Evolutionary conservation across 2,888 invertebrate species (phyloP).

Genomic region (Cataglyphis livida): DNA sequence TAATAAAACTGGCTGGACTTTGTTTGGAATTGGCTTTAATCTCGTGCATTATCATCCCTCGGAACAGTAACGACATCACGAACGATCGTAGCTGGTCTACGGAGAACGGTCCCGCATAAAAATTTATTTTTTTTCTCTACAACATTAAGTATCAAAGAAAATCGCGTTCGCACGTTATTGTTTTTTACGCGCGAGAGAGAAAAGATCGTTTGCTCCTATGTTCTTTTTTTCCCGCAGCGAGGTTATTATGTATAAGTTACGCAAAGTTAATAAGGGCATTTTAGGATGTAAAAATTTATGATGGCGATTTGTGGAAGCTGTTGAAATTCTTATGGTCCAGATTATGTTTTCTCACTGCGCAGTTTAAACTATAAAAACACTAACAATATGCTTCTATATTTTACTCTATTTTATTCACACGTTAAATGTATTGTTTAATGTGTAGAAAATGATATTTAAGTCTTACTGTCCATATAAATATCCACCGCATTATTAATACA

Average conservation of each 20-base stretch:
- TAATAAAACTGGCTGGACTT: conserved; percentile 55
- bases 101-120: conserved; percentile 37
- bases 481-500: conserved; percentile 26
- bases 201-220: conserved; percentile 16
- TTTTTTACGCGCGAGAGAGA: conserved; percentile 48
- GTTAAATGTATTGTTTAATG: neutral
- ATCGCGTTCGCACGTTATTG: conserved; percentile 70
- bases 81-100: conserved; percentile 71
- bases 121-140: conserved; percentile 42
- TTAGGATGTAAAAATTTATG: conserved; percentile 11
- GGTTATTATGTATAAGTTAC: neutral
- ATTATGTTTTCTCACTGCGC: neutral
- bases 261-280: conserved; percentile 23
- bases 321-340: conserved; percentile 31
- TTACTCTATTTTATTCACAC: too few relatives aligned
- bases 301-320: conserved; percentile 11
- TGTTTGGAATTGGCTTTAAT: conserved; percentile 75
- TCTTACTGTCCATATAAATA: conserved; percentile 26
- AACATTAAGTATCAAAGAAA: conserved; percentile 58
- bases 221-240: conserved; percentile 19
- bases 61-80: conserved; percentile 58
- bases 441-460: conserved; percentile 8
- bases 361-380: conserved; percentile 5
- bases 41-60: conserved; percentile 79
- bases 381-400: neutral